Base-by-base conservation (phyloP, 2,113 vertebrate genomes). In the Struthidea cinerea region DNA sequence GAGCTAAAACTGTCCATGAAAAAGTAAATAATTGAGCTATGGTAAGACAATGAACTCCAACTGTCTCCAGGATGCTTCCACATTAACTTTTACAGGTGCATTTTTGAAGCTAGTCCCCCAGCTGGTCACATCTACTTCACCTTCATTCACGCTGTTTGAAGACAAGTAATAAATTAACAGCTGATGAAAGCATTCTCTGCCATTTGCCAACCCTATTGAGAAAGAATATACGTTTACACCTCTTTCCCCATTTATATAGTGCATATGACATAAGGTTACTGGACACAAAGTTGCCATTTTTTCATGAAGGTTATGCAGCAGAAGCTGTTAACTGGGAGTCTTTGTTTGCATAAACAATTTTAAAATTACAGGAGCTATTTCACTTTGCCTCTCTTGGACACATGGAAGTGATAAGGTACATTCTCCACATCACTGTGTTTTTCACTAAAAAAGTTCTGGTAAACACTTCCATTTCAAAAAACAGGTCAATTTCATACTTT, bases 41-140 rank as follows among this genome's bases (percentile, higher is more conserved):
- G 9, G 3, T n/a, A 39, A 53, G 26, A 22, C 26, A 67, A 75
- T 46, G n/a, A 85, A 55, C 32, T 63, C 8, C 55, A n/a, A 24
- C 18, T 61, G 6, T 42, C 16, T 59, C 39, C 21, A 71, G 39
- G 14, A 47, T 23, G 5, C 7, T 21, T 35, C 30, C 39, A 55
- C 8, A 4, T 11, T 44, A 74, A 61, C 8, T 18, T 83, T 79
- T 46, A 80, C 16, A 83, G 22, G 8, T 53, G 13, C 10, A 18
- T 8, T 89, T 87, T 61, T 57, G 50, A 81, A 94, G 15, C 17
- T 39, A 63, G 0, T 16, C 8, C 8, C 16, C 7, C 15, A 46
- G 0, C 0, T 44, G 13, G 7, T 28, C 20, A 52, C n/a, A 44
- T 27, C 11, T 61, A 39, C 33, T 55, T 8, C 27, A 44, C 28